Conservation (phyloP, 2,113 vertebrate genomes). For the Lagopus leucura region DNA sequence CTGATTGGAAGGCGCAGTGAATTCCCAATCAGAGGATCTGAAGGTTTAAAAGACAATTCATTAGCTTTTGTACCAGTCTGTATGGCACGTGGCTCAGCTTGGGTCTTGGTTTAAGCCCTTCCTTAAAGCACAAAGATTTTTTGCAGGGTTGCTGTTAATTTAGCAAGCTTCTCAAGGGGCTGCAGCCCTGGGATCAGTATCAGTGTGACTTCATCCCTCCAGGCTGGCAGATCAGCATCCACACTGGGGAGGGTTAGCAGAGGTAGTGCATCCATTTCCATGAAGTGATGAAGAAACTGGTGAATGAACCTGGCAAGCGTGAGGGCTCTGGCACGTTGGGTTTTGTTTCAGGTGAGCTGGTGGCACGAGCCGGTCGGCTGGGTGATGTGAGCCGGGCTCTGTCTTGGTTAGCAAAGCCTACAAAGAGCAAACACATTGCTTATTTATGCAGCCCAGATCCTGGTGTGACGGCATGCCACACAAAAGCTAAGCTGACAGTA, state of each 20-base stretch:
- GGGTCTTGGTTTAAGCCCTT: background rate
- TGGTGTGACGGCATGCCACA: background rate
- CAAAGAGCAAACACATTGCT: background rate
- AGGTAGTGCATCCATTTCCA: background rate
- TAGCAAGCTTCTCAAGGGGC: background rate
- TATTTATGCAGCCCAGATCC: constrained; percentile 15
- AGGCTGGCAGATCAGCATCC: background rate
- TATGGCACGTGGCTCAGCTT: rapidly evolving
- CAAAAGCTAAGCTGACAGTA: constrained; percentile 46
- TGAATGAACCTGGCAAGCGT: rapidly evolving
- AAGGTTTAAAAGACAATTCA: background rate
- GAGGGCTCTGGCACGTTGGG: background rate
- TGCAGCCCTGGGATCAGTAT: rapidly evolving
- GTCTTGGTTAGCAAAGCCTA: background rate
- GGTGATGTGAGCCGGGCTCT: background rate
- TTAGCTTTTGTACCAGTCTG: background rate
- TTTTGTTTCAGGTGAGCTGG: background rate
- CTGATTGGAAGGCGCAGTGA: background rate
- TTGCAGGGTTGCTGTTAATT: background rate
- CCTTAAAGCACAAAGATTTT: background rate
- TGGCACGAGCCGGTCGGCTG: rapidly evolving
- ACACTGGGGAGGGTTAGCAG: background rate
- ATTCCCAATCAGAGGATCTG: background rate
- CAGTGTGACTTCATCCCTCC: background rate
- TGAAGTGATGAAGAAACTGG: background rate